Evolutionary conservation across 1,140 invertebrate genomes (phyloP).

Genomic region (Halyomorpha halys): DNA sequence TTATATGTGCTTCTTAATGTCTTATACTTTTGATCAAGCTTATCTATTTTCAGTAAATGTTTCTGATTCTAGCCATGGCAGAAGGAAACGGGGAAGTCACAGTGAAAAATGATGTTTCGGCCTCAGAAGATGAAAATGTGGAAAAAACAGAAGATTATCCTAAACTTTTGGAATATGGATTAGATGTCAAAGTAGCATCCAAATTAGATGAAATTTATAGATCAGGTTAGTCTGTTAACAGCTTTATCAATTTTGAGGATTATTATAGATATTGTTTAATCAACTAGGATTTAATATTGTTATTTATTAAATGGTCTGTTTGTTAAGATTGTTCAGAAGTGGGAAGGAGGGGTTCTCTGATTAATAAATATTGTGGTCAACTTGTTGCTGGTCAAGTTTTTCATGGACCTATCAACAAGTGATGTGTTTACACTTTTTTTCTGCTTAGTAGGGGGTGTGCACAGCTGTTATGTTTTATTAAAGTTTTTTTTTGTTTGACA

Average conservation of each 20-base stretch:
- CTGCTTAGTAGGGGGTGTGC: not conserved
- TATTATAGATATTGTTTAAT: no score
- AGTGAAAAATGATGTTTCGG: slow-evolving; percentile 56
- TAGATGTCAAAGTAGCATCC: slow-evolving; percentile 82
- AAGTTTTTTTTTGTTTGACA: no score
- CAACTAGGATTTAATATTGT: no score
- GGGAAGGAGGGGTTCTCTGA: slow-evolving; percentile 92
- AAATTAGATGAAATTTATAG: slow-evolving; percentile 96
- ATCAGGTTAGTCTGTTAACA: slow-evolving; percentile 50
- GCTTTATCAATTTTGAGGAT: not conserved
- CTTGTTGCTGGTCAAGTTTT: slow-evolving; percentile 5
- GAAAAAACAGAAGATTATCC: slow-evolving; percentile 75
- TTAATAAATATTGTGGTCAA: slow-evolving; percentile 49
- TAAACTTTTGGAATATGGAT: slow-evolving; percentile 84
- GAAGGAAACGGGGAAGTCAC: slow-evolving; percentile 82
- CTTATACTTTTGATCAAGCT: no score
- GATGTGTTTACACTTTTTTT: not conserved
- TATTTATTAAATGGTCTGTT: no score
- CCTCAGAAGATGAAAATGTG: slow-evolving; percentile 38
- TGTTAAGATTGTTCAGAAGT: no score
- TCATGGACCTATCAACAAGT: slow-evolving; percentile 7
- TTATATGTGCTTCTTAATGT: no score
- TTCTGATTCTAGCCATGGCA: slow-evolving; percentile 60
- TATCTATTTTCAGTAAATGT: not conserved
- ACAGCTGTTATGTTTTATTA: no score